phyloP scores from a whole-genome alignment of 2,888 invertebrate genomes.

The Pelosia muscerda region DNA sequence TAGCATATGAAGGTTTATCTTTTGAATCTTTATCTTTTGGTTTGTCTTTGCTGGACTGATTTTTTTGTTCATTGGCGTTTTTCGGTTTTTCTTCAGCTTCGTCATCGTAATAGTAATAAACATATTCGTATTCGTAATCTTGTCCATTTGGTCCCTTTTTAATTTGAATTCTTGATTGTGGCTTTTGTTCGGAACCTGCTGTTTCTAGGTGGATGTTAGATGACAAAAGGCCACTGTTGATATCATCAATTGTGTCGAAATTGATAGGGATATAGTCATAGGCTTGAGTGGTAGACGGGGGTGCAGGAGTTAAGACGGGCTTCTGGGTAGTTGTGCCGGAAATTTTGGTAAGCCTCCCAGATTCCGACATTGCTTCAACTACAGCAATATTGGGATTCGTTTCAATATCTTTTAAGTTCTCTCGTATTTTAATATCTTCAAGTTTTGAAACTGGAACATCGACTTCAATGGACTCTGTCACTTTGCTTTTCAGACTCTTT shows the following conservation, averaged over 20 bases:
- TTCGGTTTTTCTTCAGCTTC: constrained; percentile 86
- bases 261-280: constrained; percentile 82
- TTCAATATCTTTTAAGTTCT: constrained; percentile 81
- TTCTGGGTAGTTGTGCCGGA: constrained; percentile 84
- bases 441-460: constrained; percentile 81
- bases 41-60: constrained; percentile 64
- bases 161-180: constrained; percentile 92
- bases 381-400: constrained; percentile 80
- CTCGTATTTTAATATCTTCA: constrained; percentile 81
- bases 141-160: constrained; percentile 96
- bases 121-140: constrained; percentile 96
- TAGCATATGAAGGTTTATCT: constrained; percentile 61
- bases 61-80: constrained; percentile 54
- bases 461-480: constrained; percentile 78
- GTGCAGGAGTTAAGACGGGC: constrained; percentile 86
- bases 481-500: constrained; percentile 76
- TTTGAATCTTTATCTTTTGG: too few relatives aligned
- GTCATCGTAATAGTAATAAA: constrained; percentile 96
- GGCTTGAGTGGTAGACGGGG: constrained; percentile 69
- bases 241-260: constrained; percentile 83
- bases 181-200: constrained; percentile 90
- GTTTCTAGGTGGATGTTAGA: constrained; percentile 87
- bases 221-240: constrained; percentile 79
- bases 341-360: constrained; percentile 75
- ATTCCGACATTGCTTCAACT: constrained; percentile 82